Evolutionary conservation across 2,797 vertebrate species (phyloP).

Genomic region (Molossus alvarezi): DNA sequence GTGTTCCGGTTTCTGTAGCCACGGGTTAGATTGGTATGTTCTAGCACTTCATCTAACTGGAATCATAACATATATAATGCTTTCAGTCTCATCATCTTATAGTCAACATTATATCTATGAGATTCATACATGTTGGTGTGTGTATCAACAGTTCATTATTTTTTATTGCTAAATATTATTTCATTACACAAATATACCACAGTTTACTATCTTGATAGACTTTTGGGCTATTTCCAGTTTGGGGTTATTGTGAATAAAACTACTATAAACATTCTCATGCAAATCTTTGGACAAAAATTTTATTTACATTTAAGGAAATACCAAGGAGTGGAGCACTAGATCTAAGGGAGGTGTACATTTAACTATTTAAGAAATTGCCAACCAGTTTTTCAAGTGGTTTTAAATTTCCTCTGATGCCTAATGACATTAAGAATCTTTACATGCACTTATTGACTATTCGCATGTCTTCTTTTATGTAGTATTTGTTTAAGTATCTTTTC

Average conservation of each 20-base stretch:
- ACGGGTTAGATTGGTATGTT: background rate
- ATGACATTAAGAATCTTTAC: conserved; percentile 25
- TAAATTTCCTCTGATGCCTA: conserved; percentile 13
- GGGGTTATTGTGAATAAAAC: conserved; percentile 36
- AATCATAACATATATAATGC: background rate
- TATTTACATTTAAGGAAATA: conserved; percentile 33
- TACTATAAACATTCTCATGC: background rate
- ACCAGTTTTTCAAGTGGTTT: conserved; percentile 36
- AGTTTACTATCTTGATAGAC: conserved; percentile 16
- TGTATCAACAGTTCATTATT: conserved; percentile 5
- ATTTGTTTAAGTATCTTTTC: conserved; percentile 41
- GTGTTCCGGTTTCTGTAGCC: conserved; percentile 8
- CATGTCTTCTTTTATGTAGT: background rate
- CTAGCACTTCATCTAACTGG: conserved; percentile 24
- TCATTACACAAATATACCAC: background rate
- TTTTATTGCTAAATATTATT: conserved; percentile 52
- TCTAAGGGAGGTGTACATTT: background rate
- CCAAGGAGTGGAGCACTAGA: background rate
- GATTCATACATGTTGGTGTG: background rate
- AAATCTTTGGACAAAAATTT: background rate
- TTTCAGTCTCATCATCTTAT: conserved; percentile 24
- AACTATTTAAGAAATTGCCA: conserved; percentile 29
- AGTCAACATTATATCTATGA: conserved; percentile 19
- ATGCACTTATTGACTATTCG: background rate
- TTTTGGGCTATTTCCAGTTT: conserved; percentile 46